Evolutionary conservation across 2,888 invertebrate genomes (phyloP).

Genomic region (Mimas tiliae): DNA sequence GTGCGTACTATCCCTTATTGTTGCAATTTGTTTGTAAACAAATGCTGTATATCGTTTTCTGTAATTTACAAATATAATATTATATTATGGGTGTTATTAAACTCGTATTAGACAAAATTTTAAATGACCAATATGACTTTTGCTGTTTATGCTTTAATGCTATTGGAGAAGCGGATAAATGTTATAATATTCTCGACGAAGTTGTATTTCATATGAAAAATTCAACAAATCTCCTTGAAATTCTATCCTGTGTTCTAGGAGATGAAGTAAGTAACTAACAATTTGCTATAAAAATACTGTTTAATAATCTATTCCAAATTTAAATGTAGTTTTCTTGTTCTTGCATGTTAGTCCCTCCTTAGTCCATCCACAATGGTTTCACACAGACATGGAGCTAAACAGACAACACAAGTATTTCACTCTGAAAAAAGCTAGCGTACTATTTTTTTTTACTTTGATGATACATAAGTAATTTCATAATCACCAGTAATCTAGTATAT

Average conservation of each 20-base stretch:
- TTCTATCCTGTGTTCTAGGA: slow-evolving; percentile 38
- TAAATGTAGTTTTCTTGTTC: too few species aligned
- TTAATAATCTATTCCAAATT: neutral
- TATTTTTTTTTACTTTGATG: too few species aligned
- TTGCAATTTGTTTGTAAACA: neutral
- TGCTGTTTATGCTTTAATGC: slow-evolving; percentile 43
- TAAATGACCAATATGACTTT: slow-evolving; percentile 30
- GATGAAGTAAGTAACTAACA: slow-evolving; percentile 33
- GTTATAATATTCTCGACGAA: slow-evolving; percentile 37
- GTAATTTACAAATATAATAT: neutral
- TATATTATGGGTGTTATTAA: slow-evolving; percentile 32
- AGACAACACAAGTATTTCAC: too few species aligned
- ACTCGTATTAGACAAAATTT: slow-evolving; percentile 31
- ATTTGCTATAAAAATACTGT: too few species aligned
- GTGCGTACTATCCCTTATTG: too few species aligned
- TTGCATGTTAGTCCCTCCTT: too few species aligned
- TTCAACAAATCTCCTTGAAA: slow-evolving; percentile 31
- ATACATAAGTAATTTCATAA: too few species aligned
- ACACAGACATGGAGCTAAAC: too few species aligned
- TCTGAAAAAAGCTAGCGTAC: too few species aligned
- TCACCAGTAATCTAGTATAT: too few species aligned
- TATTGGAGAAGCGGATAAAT: slow-evolving; percentile 23
- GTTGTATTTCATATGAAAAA: slow-evolving; percentile 31
- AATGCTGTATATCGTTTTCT: neutral
- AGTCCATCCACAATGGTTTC: too few species aligned